Evolutionary conservation across 2,888 invertebrate species (phyloP).

Genomic region (Ophion costatus): DNA sequence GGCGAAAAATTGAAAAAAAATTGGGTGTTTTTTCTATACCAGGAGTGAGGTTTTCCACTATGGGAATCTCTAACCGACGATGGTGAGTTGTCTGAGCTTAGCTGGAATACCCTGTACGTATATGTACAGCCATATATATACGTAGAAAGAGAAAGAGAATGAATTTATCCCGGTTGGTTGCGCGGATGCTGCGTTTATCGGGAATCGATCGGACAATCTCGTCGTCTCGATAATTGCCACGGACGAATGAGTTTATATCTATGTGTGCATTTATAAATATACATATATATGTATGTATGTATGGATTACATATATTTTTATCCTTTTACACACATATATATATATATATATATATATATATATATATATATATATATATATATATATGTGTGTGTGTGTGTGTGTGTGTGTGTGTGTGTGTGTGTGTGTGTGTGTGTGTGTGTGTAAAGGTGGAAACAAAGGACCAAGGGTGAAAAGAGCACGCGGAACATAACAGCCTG

Average conservation of each 20-base stretch:
- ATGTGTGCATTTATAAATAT: neutral
- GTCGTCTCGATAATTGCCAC: slow-evolving; percentile 50
- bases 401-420: no score
- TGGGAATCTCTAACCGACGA: no score
- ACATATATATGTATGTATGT: neutral
- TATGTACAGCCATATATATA: neutral
- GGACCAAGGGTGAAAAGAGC: slow-evolving; percentile 20
- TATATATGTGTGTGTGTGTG: neutral
- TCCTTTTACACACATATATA: neutral
- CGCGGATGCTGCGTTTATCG: slow-evolving; percentile 62
- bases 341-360: neutral
- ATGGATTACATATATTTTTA: no score
- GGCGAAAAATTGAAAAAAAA: no score
- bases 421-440: no score
- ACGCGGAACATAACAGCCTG: neutral
- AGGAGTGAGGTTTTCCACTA: no score
- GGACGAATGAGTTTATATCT: slow-evolving; percentile 13
- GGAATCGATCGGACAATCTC: slow-evolving; percentile 60
- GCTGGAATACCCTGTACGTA: no score
- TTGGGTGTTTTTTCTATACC: no score
- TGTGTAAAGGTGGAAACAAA: neutral
- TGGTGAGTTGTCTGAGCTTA: no score
- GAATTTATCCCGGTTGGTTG: slow-evolving; percentile 56
- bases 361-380: neutral
- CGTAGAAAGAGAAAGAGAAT: slow-evolving; percentile 20